A percentile compares a stretch with the other conserved stretches of the same genome.
Evolutionary conservation across 1,140 invertebrate genomes (phyloP).

Genomic region (Hirudo medicinalis): DNA sequence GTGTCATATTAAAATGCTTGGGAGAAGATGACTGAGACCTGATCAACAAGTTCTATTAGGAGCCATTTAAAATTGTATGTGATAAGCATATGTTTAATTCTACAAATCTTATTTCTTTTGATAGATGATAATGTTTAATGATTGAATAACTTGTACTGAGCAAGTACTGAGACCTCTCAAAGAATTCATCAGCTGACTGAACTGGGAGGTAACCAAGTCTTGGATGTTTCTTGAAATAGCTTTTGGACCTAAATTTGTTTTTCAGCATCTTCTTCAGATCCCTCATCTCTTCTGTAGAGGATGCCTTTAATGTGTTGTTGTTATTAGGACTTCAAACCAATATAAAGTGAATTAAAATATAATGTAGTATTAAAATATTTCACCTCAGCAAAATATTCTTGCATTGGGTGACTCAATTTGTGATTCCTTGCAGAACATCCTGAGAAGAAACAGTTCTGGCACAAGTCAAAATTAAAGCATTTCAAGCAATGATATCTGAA

Average conservation of each 20-base stretch:
- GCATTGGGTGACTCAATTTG: constrained; percentile 97
- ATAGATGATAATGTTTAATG: too few relatives aligned
- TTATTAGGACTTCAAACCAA: not conserved
- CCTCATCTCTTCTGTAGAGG: constrained; percentile 89
- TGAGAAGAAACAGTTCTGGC: constrained; percentile 97
- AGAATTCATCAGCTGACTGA: constrained; percentile 41
- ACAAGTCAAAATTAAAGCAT: constrained; percentile 99
- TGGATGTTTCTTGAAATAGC: constrained; percentile 91
- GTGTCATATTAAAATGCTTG: too few relatives aligned
- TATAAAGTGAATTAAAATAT: not conserved
- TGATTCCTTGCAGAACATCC: constrained; percentile 91
- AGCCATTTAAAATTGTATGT: too few relatives aligned
- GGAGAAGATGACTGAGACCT: too few relatives aligned
- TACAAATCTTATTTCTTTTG: too few relatives aligned
- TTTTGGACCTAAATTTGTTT: constrained; percentile 95
- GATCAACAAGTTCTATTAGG: too few relatives aligned
- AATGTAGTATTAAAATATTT: constrained; percentile 25
- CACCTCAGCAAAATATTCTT: constrained; percentile 95
- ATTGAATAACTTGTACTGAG: too few relatives aligned
- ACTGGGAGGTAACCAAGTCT: constrained; percentile 91
- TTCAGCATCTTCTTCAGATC: constrained; percentile 90
- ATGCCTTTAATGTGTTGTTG: constrained; percentile 53
- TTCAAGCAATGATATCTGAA: constrained; percentile 86
- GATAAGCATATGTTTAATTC: too few relatives aligned
- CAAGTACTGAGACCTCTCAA: too few relatives aligned